Evolutionary conservation across 2,797 vertebrate species (phyloP), one percentile per base, ranked within the genome.

Genomic region (Pelodytes ibericus): DNA sequence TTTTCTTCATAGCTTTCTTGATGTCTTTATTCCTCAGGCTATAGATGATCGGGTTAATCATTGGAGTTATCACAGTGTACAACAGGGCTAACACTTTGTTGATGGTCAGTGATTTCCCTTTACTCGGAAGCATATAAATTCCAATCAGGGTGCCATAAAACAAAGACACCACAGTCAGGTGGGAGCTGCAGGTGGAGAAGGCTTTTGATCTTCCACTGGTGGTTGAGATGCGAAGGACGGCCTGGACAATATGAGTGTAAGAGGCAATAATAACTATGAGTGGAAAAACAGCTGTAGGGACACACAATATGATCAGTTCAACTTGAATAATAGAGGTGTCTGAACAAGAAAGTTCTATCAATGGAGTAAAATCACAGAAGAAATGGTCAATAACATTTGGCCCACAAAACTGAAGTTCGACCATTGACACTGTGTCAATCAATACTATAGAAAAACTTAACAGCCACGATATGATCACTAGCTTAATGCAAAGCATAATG

Each of bases 301-400:
- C n/a, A n/a, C n/a, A n/a, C n/a, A n/a, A n/a, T n/a, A n/a, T n/a
- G n/a, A n/a, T n/a, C n/a, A n/a, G n/a, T n/a, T n/a, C n/a, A n/a
- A n/a, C n/a, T n/a, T n/a, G n/a, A n/a, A n/a, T n/a, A n/a, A n/a
- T n/a, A n/a, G n/a, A n/a, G n/a, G 70, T 79, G 33, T 79, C 76
- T 1, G 76, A 79, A 7, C 76, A 79, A 9, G 76, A 72, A 8
- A 79, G 76, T 30, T 72, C 71, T 25, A 79, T 20, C 5, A 79
- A 25, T 20, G 76, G 76, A 7, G 63, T 25, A 27, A 73, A 73
- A 31, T 79, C 76, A 69, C 76, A 79, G 57, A 79, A 79, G 31
- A 39, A 79, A 73, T 79, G 76, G 57, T 79, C 71, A 29, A 79
- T 68, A 44, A 33, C 60, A n/a, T 62, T 69, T 0, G 70, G 1